phyloP scores from a whole-genome alignment of 1,140 invertebrate species.

The Aphelinus certus region DNA sequence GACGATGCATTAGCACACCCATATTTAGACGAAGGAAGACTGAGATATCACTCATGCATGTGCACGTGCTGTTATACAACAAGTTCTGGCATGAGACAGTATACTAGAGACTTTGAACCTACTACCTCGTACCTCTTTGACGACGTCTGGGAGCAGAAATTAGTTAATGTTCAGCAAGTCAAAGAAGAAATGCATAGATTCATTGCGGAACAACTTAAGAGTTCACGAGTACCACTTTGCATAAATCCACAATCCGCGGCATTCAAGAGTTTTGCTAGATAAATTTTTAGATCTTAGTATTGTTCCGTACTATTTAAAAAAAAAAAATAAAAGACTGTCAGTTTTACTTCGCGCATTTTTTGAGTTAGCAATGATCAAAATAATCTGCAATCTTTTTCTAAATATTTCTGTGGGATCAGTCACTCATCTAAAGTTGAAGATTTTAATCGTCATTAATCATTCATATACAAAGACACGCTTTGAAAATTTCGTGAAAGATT shows the following conservation, averaged over 20 bases:
- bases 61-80: constrained; percentile 95
- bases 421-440: no score
- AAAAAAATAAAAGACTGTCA: no score
- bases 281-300: constrained; percentile 60
- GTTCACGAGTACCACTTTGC: constrained; percentile 93
- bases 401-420: no score
- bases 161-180: constrained; percentile 91
- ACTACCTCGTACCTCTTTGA: constrained; percentile 88
- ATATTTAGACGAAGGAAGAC: constrained; percentile 81
- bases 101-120: constrained; percentile 93
- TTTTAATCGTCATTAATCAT: no score
- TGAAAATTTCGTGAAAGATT: no score
- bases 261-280: constrained; percentile 99
- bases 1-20: constrained; percentile 77
- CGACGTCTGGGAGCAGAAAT: constrained; percentile 93
- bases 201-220: constrained; percentile 94
- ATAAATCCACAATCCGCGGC: constrained; percentile 99
- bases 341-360: no score
- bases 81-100: constrained; percentile 81
- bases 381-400: no score
- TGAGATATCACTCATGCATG: constrained; percentile 99
- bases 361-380: no score
- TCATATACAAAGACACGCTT: no score
- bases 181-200: constrained; percentile 99
- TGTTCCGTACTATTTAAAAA: constrained; percentile 2